Base-by-base conservation (phyloP, 2,113 vertebrate species). In the Paracanthobrama guichenoti region DNA sequence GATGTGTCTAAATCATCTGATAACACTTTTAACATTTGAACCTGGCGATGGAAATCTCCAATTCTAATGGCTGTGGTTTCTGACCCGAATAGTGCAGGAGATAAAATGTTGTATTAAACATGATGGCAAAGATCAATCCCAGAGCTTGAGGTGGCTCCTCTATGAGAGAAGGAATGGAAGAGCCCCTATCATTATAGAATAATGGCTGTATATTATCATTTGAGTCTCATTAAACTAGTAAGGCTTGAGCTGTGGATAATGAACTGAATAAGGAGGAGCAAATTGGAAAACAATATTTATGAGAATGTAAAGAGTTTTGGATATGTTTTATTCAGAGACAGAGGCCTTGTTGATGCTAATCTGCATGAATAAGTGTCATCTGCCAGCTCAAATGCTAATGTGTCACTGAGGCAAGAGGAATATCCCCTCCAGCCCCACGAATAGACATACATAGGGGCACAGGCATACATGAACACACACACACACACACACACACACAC, bases 351-450 rank as follows among this genome's bases (percentile, higher is more conserved):
- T 84, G 73, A 57, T 69, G 80, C 22, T 86, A 87, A 87, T 81
- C 81, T 85, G 79, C 82, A 85, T 83, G 44, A 78, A 86, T 82
- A 78, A 81, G 81, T 74, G 81, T 86, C 85, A 85, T 86, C 87
- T 86, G 85, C 78, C 53, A 88, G 84, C 79, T 84, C 82, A 71
- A 85, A 73, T 79, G 74, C 84, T 87, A 86, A 89, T 85, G 88
- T 88, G 86, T 87, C 88, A 81, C 86, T 60, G 80, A 74, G 73
- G 81, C 88, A 73, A 81, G 73, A 86, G 73, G 67, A 74, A 57
- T 60, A 66, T 80, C 53, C 71, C 59, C 44, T 66, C 77, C 72
- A 79, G 22, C 60, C 81, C 81, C 59, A 84, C 50, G 20, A 6
- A 82, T 16, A 80, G 2, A 57, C 59, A 66, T 16, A 85, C 66